These are phyloP conservation scores for Drepanosiphum platanoidis DNA, from an alignment of 2,888 invertebrate species.

Conservation along the genomic window DNA sequence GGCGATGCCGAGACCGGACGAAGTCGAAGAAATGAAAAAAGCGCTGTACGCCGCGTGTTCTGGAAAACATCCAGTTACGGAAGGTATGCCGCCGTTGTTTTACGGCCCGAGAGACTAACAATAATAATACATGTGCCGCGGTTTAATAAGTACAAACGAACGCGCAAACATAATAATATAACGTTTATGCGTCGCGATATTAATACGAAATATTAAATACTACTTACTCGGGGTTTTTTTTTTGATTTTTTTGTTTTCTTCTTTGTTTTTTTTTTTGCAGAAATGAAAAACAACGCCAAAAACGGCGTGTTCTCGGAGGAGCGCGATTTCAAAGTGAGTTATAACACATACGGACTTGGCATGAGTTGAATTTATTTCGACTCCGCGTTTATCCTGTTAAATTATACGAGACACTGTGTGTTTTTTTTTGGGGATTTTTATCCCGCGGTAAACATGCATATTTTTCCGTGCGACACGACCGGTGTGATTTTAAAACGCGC, in stretches of 20 bases:
- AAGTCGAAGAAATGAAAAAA: slow-evolving; percentile 4
- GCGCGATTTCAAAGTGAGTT: slow-evolving; percentile 16
- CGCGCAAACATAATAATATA: not conserved
- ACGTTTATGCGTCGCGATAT: not conserved
- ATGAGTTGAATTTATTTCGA: not conserved
- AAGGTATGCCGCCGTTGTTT: not conserved
- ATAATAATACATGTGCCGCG: no score
- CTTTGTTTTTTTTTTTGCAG: not conserved
- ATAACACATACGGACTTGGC: not conserved
- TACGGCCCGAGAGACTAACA: not conserved
- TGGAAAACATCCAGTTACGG: not conserved
- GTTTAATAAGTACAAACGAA: no score
- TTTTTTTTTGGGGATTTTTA: no score
- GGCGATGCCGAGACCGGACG: slow-evolving; percentile 4
- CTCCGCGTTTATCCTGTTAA: no score
- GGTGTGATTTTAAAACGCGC: no score
- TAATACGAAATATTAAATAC: not conserved
- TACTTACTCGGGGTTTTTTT: not conserved
- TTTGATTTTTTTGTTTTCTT: no score
- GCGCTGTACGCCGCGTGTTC: not conserved
- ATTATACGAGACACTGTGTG: no score
- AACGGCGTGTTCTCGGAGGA: not conserved
- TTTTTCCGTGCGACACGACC: no score
- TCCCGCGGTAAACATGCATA: no score
- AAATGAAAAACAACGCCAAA: not conserved